These are phyloP conservation scores for Drosophila orosa DNA, from an alignment of 1,140 invertebrate genomes.

Conservation along the genomic window DNA sequence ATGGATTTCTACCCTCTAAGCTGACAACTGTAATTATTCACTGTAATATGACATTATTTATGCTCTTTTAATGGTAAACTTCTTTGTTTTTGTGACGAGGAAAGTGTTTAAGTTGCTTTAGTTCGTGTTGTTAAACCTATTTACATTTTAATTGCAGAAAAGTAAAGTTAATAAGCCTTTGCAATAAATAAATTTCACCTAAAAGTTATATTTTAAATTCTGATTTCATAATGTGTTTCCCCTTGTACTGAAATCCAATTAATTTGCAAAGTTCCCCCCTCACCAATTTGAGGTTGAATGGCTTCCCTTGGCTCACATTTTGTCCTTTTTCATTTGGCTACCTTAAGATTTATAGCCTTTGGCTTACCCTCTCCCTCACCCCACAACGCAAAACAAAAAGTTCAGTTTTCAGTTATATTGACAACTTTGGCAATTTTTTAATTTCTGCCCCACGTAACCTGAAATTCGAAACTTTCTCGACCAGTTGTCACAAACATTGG, in stretches of 20 bases:
- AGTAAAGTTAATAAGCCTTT: background rate
- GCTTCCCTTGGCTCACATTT: slow-evolving; percentile 1
- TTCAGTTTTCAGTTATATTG: slow-evolving; percentile 46
- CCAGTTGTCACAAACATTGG: slow-evolving; percentile 69
- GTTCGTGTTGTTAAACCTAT: background rate
- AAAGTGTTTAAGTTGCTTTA: background rate
- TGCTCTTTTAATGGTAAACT: slow-evolving; percentile 65
- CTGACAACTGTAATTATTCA: slow-evolving; percentile 76
- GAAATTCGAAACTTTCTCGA: slow-evolving; percentile 58
- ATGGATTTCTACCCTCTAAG: slow-evolving; percentile 43
- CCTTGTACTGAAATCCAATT: slow-evolving; percentile 2
- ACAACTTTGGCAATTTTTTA: slow-evolving; percentile 57
- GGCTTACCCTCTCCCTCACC: background rate
- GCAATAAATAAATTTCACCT: too few species aligned
- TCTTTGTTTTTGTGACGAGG: slow-evolving; percentile 1
- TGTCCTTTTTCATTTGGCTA: slow-evolving; percentile 1
- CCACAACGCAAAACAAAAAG: background rate
- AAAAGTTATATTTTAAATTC: background rate
- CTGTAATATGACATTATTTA: slow-evolving; percentile 76
- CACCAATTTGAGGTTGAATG: slow-evolving; percentile 1
- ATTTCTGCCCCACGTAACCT: slow-evolving; percentile 39
- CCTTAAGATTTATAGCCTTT: slow-evolving; percentile 34
- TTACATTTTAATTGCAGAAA: background rate
- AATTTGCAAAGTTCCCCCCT: background rate
- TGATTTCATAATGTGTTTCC: background rate